A percentile compares a stretch with the other conserved stretches of the same genome.
Evolutionary conservation across 2,113 vertebrate species (phyloP).

Genomic region (Neogale vison): DNA sequence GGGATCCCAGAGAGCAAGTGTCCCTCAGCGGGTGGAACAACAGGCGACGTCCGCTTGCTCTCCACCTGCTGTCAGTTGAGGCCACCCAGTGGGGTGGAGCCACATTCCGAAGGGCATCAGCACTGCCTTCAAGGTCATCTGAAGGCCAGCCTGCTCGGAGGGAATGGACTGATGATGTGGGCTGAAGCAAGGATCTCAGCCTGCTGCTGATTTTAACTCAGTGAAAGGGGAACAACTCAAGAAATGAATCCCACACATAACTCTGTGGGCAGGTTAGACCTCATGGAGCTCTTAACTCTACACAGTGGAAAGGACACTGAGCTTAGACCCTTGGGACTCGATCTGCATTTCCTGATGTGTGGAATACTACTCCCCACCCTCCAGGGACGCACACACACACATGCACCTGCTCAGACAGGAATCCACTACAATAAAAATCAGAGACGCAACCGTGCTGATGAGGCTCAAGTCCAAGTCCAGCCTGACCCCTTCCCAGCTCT

Average conservation of each 20-base stretch:
- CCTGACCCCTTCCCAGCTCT: no score
- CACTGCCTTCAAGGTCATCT: background rate
- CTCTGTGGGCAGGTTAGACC: background rate
- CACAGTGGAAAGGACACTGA: background rate
- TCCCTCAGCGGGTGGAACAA: background rate
- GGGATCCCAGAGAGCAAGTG: background rate
- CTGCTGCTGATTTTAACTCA: background rate
- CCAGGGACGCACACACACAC: accelerated
- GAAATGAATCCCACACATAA: background rate
- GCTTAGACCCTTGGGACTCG: background rate
- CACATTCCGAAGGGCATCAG: background rate
- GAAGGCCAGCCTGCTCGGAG: background rate
- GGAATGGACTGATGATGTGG: background rate
- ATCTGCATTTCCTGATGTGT: background rate
- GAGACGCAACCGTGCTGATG: background rate
- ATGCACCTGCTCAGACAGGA: background rate
- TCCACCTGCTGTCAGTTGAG: background rate
- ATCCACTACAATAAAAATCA: background rate
- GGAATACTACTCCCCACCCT: background rate
- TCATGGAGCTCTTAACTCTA: background rate
- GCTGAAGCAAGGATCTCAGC: background rate
- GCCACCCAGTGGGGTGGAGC: accelerated
- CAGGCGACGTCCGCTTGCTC: accelerated
- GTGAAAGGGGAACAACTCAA: background rate
- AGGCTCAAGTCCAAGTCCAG: background rate